Base-by-base conservation (phyloP, 2,888 invertebrate genomes). In the Diarsia dahlii region DNA sequence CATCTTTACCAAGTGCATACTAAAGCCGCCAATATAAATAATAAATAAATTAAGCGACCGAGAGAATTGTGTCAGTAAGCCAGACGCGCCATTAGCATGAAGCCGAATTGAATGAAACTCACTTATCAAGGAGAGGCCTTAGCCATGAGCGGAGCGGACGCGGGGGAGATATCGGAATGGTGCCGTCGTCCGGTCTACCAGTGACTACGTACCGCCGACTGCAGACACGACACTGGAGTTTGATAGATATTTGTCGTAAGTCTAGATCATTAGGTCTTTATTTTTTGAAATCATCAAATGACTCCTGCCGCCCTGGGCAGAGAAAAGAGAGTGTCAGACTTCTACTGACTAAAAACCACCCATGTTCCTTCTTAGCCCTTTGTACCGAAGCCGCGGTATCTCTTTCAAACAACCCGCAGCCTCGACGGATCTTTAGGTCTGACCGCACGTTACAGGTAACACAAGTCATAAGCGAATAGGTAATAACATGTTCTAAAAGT, bases 41-140 rank as follows among this genome's bases (percentile, higher is more conserved):
- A 87, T 85, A 87, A 87, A 86, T 86, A 84, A 84, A 86, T 82
- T 83, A 82, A 85, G 78, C 79, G 82, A 82, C 72, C 84, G 82
- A 81, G 80, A 81, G 79, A 91, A 89, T 87, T 75, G 84, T 87
- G 91, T 91, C 78, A 91, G 89, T 91, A 84, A 87, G 91, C 70
- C 87, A 88, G 81, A 82, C 84, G 45, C 69, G 83, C 84, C 87
- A 87, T 88, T 89, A 89, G 84, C 80, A 82, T 83, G 83, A 78
- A 82, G 86, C 88, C 86, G 84, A 90, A 90, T 89, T 88, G 82
- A 87, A 87, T 87, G 81, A 84, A 84, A 88, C 79, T 85, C 80
- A 80, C 78, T 81, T 78, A 65, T 62, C 78, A 66, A 45, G 71
- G 34, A 20, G 23, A 12, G 12, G 10, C 8, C 6, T 39, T 13